Percentiles rank a stretch among this genome's conserved stretches.
Evolutionary conservation across 2,797 vertebrate genomes (phyloP).

Genomic region (Aphelocoma californica): DNA sequence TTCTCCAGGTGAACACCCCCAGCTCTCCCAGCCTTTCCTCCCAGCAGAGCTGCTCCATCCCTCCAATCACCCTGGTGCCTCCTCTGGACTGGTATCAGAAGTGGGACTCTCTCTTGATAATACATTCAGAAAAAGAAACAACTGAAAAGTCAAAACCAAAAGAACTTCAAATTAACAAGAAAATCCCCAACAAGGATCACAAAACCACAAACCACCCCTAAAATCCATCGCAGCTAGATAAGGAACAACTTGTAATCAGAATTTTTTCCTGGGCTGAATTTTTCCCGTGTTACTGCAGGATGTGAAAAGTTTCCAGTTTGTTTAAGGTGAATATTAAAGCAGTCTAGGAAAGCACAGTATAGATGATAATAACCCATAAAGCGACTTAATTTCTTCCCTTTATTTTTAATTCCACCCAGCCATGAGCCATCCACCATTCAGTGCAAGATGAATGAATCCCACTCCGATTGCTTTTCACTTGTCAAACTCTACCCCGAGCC

Average conservation of each 20-base stretch:
- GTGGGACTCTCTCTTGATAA: not conserved
- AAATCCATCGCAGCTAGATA: not conserved
- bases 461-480: slow-evolving; percentile 34
- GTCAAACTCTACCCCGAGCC: slow-evolving; percentile 31
- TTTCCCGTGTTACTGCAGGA: not conserved
- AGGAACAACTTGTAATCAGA: not conserved
- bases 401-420: slow-evolving; percentile 59
- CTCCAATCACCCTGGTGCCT: not conserved
- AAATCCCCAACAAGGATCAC: not conserved
- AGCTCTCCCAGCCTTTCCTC: not conserved
- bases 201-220: not conserved
- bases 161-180: not conserved
- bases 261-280: not conserved
- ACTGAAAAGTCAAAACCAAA: not conserved
- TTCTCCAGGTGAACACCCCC: not conserved
- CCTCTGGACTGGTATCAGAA: not conserved
- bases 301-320: not conserved
- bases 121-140: not conserved
- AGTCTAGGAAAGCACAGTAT: not conserved
- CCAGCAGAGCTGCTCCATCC: not conserved
- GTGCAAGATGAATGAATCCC: slow-evolving; percentile 52
- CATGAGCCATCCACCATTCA: not conserved
- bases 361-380: not conserved
- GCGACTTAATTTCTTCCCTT: slow-evolving; percentile 6
- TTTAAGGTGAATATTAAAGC: not conserved